Base-by-base conservation (phyloP, 37 sponge, comb jelly and placozoan genomes). In the Beroe ovata region DNA sequence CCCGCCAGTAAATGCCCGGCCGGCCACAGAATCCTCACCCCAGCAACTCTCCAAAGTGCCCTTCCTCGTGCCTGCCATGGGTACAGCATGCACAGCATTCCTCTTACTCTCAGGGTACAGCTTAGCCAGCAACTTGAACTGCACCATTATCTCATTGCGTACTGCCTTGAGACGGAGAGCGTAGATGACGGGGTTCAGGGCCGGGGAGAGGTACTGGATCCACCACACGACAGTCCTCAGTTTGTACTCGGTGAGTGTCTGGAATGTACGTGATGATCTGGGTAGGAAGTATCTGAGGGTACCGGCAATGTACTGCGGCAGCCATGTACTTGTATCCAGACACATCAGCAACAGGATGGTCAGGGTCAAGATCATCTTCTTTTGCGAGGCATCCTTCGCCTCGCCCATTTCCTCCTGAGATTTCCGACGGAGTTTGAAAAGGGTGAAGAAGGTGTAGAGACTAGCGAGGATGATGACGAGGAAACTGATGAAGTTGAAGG, bases 151-250 rank as follows among this genome's bases (percentile, higher is more conserved):
- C 84, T 77, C 84, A 16, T 36, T 33, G n/a, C 84, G 84, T 4
- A 77, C 28, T 0, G 84, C 84, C 84, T 77, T 77, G 0, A 77
- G 84, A 11, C 84, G 84, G 84, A 77, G 54, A 11, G 84, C 84
- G 54, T 77, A 77, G n/a, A 77, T 23, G n/a, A 77, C 54, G n/a
- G 84, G 84, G 47, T 77, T 77, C 14, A 77, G 84, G n/a, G 84
- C 84, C 20, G 84, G 84, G 16, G 84, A 77, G 47, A 77, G 84
- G 84, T 77, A 77, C 84, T 77, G 84, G 84, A 77, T 39, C 84
- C 84, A 77, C 84, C 84, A 77, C 22, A 77, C 84, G 22, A 35
- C 16, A 0, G 54, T 77, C 41, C 84, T 42, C 29, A 77, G 84
- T 30, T 77, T 39, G 54, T 42, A 77, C 54, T 77, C 54, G 23